Conservation (phyloP, 2,888 invertebrate species). For the Uloborus plumipes region DNA sequence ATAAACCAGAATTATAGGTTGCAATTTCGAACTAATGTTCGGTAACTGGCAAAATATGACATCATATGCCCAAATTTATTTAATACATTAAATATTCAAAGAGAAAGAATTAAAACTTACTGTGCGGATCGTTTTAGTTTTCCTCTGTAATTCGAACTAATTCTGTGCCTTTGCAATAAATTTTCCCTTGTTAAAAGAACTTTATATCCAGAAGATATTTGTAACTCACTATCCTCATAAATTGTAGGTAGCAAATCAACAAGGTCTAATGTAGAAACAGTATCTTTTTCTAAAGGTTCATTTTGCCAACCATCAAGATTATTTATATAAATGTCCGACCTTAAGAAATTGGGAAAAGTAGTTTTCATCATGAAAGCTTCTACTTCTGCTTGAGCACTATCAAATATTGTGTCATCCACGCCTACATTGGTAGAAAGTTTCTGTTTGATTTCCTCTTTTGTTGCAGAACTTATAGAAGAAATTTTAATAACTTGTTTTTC, state of each 20-base stretch:
- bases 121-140: conserved; percentile 78
- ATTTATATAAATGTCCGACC: conserved; percentile 88
- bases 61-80: no score
- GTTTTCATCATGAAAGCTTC: conserved; percentile 87
- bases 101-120: conserved; percentile 21
- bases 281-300: conserved; percentile 20
- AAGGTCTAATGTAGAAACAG: conserved; percentile 67
- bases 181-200: conserved; percentile 83
- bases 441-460: conserved; percentile 46
- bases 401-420: conserved; percentile 85
- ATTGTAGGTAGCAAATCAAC: conserved; percentile 82
- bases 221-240: conserved; percentile 86
- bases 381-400: conserved; percentile 85
- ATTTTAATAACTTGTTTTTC: conserved; percentile 50
- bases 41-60: no score
- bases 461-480: conserved; percentile 25
- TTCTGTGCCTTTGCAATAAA: conserved; percentile 83
- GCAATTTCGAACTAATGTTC: no score
- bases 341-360: conserved; percentile 92
- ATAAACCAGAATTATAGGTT: no score
- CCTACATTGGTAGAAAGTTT: conserved; percentile 68
- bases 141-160: conserved; percentile 76
- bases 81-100: neutral
- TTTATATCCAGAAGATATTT: conserved; percentile 66
- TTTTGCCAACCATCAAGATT: conserved; percentile 69